phyloP scores from a whole-genome alignment of 1,140 invertebrate genomes.

The Sarcophaga peregrina region DNA sequence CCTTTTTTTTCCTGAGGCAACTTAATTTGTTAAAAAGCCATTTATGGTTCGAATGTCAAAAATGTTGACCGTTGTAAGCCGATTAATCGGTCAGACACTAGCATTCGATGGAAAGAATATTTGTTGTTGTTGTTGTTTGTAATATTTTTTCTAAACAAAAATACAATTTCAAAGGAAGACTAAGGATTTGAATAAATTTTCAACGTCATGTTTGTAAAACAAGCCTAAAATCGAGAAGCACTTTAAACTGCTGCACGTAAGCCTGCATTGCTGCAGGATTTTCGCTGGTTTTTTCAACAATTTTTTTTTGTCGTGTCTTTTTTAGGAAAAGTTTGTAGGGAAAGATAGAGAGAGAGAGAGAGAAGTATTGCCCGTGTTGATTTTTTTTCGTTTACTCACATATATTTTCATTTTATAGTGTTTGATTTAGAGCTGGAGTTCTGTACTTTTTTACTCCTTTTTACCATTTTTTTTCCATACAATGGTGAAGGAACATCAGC shows the following conservation, averaged over 20 bases:
- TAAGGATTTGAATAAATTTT: constrained; percentile 1
- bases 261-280: too few species aligned
- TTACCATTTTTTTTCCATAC: neutral
- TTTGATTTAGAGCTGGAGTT: too few species aligned
- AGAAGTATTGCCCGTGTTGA: neutral
- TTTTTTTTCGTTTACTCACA: neutral
- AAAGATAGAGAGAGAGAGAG: neutral
- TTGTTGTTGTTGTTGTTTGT: neutral
- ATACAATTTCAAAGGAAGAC: too few species aligned
- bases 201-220: constrained; percentile 3
- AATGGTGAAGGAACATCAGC: neutral
- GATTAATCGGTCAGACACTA: neutral
- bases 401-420: neutral
- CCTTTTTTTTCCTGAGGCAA: too few species aligned
- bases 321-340: too few species aligned
- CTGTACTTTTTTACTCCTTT: too few species aligned
- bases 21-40: neutral
- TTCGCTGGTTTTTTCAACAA: neutral
- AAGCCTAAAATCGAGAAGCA: neutral
- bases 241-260: constrained; percentile 3
- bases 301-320: too few species aligned
- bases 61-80: neutral
- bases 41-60: neutral
- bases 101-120: neutral
- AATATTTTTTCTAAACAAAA: too few species aligned